Evolutionary conservation across 1,140 invertebrate species (phyloP), one percentile per base, ranked within the genome.

Genomic region (Phymastichus coffea): DNA sequence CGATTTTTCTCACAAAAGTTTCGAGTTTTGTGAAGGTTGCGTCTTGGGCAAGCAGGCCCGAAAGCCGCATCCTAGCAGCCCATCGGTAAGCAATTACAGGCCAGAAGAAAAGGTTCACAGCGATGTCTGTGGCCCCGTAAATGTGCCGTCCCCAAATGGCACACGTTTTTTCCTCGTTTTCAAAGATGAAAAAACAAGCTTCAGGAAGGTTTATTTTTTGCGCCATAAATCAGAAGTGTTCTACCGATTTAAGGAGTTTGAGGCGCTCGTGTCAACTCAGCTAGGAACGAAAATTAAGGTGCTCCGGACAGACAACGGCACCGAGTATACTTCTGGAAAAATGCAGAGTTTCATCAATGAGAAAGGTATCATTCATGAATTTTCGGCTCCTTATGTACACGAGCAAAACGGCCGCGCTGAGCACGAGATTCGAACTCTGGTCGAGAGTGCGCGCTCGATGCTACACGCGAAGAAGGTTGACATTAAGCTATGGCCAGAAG

Each of bases 331-430:
- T 9, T 52, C n/a, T 20, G 40, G 19, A 22, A 22, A 20, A 17
- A 8, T 43, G 9, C 40, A 43, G 33, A 43, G 12, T 20, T 22
- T 22, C 22, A 10, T 43, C 3, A 43, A 22, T 9, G 6, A 43
- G 19, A 3, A 22, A 10, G 19, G 40, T 6, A 22, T 43, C 4
- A 10, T 43, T n/a, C 40, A 43, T 3, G 40, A 43, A 43, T 43
- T 38, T 37, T 14, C 9, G 9, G n/a, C n/a, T n/a, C n/a, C n/a
- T n/a, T n/a, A n/a, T n/a, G n/a, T n/a, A n/a, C n/a, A n/a, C n/a
- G n/a, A 78, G 58, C 71, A 76, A 66, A 78, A 77, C 51, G 72
- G 72, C 3, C 37, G 66, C 4, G 64, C 67, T 33, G 78, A 81
- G 57, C 51, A 73, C 43, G 69, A 72, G 26, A 76, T 78, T 61